phyloP scores from a whole-genome alignment of 2,113 vertebrate genomes.

The Pseudorasbora parva region DNA sequence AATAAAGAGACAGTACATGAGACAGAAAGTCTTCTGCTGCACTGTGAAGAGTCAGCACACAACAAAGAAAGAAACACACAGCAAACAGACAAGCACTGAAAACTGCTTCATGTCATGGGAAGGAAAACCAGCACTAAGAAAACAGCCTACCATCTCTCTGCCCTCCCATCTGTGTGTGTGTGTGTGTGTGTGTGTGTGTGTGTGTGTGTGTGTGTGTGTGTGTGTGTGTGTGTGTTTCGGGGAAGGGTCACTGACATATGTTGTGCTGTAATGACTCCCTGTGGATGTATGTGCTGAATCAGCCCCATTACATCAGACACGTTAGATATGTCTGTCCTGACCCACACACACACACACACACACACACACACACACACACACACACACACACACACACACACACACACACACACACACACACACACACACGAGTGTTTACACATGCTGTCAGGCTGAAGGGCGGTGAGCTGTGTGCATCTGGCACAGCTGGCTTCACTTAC shows the following conservation, averaged over 20 bases:
- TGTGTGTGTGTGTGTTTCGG: constrained; percentile 33
- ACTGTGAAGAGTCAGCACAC: neutral
- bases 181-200: constrained; percentile 47
- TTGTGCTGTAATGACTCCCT: constrained; percentile 81
- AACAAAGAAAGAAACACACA: neutral
- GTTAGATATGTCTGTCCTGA: constrained; percentile 85
- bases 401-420: constrained; percentile 29
- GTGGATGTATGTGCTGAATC: constrained; percentile 86
- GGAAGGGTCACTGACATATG: constrained; percentile 83
- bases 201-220: neutral
- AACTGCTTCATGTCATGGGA: neutral
- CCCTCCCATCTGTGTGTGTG: constrained; percentile 16
- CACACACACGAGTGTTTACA: constrained; percentile 55
- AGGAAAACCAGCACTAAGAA: neutral
- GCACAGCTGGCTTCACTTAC: constrained; percentile 81
- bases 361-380: constrained; percentile 30
- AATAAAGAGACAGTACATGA: too few species aligned
- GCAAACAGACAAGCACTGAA: neutral
- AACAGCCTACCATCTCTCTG: neutral
- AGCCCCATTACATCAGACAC: constrained; percentile 86
- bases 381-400: constrained; percentile 1
- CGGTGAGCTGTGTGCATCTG: constrained; percentile 74
- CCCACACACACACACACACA: constrained; percentile 47
- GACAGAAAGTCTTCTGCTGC: too few species aligned
- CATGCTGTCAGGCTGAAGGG: constrained; percentile 61